These are phyloP conservation scores for Corticium candelabrum DNA, from an alignment of 37 sponge, comb jelly and placozoan species.

Conservation along the genomic window DNA sequence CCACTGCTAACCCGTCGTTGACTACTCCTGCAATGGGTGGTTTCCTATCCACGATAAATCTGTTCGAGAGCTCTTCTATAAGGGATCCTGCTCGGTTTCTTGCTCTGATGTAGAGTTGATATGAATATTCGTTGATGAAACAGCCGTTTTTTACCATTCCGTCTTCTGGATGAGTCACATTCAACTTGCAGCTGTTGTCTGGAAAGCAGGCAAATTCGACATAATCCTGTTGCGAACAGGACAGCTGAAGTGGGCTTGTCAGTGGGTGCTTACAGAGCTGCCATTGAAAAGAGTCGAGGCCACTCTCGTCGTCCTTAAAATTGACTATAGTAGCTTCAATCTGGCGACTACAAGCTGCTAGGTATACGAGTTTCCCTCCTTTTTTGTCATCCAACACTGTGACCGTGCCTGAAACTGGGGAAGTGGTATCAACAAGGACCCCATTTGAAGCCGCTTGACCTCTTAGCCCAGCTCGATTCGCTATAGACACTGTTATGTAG, in stretches of 20 bases:
- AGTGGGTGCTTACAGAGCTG: background rate
- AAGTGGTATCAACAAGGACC: background rate
- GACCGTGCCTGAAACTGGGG: background rate
- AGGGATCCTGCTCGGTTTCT: background rate
- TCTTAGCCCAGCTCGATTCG: background rate
- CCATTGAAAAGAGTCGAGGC: background rate
- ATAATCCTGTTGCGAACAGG: background rate
- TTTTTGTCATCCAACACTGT: background rate
- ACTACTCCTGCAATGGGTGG: background rate
- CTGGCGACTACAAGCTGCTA: background rate
- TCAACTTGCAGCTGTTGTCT: background rate
- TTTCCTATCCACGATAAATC: background rate
- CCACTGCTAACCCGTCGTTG: background rate
- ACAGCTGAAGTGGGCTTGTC: background rate
- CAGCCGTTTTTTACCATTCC: background rate
- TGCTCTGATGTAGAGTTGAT: background rate
- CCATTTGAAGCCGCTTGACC: background rate
- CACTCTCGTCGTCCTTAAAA: background rate
- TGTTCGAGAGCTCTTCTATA: background rate
- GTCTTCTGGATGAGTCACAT: background rate
- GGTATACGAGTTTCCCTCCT: background rate
- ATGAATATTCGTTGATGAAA: background rate
- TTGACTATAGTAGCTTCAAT: background rate
- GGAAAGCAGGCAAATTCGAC: background rate
- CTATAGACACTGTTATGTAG: background rate